These are phyloP conservation scores for Limanda limanda DNA, from an alignment of 2,113 vertebrate genomes.

Conservation along the genomic window DNA sequence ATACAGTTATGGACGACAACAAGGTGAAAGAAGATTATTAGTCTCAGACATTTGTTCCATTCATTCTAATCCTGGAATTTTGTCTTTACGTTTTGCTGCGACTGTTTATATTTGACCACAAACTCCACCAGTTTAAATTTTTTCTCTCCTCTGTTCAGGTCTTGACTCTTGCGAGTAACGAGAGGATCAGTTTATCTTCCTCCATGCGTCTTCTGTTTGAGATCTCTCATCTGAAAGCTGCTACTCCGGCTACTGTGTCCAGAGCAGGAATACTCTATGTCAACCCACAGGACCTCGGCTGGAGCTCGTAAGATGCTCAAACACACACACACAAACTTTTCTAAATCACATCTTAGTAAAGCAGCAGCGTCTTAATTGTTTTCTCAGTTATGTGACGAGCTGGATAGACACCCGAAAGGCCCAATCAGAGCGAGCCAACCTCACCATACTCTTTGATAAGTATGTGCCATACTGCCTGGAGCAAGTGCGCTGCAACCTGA, in stretches of 20 bases:
- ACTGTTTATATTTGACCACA: neutral
- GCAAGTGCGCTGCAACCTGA: conserved; percentile 84
- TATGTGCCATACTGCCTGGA: conserved; percentile 84
- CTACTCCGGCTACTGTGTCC: conserved; percentile 81
- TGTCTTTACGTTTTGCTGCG: neutral
- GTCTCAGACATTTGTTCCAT: neutral
- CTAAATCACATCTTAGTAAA: neutral
- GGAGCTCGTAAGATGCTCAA: conserved; percentile 78
- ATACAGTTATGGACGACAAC: conserved; percentile 84
- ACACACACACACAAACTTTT: neutral
- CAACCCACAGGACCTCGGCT: conserved; percentile 84
- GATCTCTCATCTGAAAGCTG: conserved; percentile 81
- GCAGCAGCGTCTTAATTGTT: neutral
- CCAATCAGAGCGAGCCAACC: conserved; percentile 84
- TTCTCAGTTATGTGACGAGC: conserved; percentile 78
- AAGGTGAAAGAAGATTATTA: conserved; percentile 69
- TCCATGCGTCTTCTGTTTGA: conserved; percentile 85
- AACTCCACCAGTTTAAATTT: neutral
- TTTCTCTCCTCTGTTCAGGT: conserved; percentile 62
- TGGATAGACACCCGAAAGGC: conserved; percentile 82
- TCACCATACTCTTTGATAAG: conserved; percentile 83
- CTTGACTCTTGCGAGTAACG: conserved; percentile 83
- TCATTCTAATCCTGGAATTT: neutral
- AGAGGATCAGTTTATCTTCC: conserved; percentile 80
- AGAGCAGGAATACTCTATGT: conserved; percentile 82